Percentiles rank a stretch among this genome's conserved stretches.
phyloP scores from a whole-genome alignment of 2,888 invertebrate genomes.

The Smittia aterrima region DNA sequence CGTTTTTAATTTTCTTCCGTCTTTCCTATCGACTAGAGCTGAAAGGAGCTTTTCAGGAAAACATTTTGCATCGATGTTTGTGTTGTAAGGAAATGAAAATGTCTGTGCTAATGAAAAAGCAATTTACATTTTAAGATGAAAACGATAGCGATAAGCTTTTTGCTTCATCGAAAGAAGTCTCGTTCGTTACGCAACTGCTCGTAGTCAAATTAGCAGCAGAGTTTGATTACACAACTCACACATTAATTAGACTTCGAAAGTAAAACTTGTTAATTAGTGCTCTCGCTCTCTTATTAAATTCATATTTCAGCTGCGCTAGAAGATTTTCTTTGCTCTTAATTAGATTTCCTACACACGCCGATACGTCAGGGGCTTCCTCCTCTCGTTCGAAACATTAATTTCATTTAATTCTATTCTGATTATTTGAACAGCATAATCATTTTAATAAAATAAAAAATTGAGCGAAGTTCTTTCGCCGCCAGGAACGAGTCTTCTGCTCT shows the following conservation, averaged over 20 bases:
- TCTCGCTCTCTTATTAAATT: constrained; percentile 11
- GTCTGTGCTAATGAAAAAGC: constrained; percentile 21
- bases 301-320: constrained; percentile 31
- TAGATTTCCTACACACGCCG: constrained; percentile 2
- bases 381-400: not conserved
- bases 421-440: not conserved
- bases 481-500: not conserved
- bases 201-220: not conserved
- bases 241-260: constrained; percentile 34
- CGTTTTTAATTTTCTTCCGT: constrained; percentile 5
- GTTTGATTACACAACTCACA: not conserved
- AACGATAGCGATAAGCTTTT: constrained; percentile 13
- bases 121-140: constrained; percentile 19
- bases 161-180: not conserved
- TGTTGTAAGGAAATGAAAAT: constrained; percentile 16
- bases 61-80: constrained; percentile 6
- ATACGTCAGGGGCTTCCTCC: not conserved
- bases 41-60: constrained; percentile 12
- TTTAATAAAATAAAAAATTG: not conserved
- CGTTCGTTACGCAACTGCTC: not conserved
- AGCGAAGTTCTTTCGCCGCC: not conserved
- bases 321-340: constrained; percentile 19
- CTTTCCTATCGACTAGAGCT: not conserved
- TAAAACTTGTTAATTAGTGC: constrained; percentile 30
- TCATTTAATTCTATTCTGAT: not conserved